These are phyloP conservation scores for Apodemia duryi DNA, from an alignment of 2,888 invertebrate genomes.

Conservation along the genomic window DNA sequence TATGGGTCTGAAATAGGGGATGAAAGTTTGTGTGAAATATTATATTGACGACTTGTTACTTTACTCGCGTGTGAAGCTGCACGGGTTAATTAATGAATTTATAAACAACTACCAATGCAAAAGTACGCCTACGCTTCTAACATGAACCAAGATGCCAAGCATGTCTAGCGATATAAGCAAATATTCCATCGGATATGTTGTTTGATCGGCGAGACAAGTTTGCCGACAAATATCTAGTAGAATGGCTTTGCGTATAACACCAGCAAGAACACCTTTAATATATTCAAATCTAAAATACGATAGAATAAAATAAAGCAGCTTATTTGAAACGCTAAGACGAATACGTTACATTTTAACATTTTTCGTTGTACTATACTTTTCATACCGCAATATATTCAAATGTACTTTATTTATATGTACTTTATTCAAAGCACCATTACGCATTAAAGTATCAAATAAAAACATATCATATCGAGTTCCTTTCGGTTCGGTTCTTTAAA, in stretches of 20 bases:
- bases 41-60: too few relatives aligned
- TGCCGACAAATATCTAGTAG: constrained; percentile 62
- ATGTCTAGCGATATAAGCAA: constrained; percentile 60
- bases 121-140: background rate
- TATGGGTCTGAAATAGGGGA: too few relatives aligned
- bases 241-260: constrained; percentile 39
- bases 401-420: too few relatives aligned
- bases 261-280: constrained; percentile 30
- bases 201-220: constrained; percentile 75
- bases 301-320: constrained; percentile 10
- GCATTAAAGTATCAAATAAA: too few relatives aligned
- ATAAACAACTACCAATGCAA: background rate
- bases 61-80: too few relatives aligned
- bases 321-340: constrained; percentile 10
- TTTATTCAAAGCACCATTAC: too few relatives aligned
- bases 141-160: constrained; percentile 35
- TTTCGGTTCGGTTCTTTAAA: too few relatives aligned
- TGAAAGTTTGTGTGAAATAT: too few relatives aligned
- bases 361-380: constrained; percentile 14
- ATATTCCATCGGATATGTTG: constrained; percentile 71
- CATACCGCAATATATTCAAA: too few relatives aligned
- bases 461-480: too few relatives aligned
- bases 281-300: constrained; percentile 19
- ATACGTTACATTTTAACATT: constrained; percentile 23
- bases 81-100: too few relatives aligned